Evolutionary conservation across 2,113 vertebrate species (phyloP).

Genomic region (Eublepharis macularius): DNA sequence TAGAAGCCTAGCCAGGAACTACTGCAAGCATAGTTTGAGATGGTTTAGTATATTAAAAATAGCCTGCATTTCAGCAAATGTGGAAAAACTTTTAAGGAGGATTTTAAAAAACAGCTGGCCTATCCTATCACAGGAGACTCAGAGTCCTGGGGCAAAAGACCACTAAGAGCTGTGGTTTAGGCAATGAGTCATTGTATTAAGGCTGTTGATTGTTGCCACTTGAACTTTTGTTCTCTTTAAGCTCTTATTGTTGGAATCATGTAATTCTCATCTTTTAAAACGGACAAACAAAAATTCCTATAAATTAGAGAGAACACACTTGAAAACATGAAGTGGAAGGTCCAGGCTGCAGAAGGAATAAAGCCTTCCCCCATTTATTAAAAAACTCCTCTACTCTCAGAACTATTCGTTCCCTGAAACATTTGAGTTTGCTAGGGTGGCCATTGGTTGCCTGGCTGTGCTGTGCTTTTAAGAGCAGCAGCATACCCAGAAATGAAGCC

Average conservation of each 20-base stretch:
- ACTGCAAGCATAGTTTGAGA: neutral
- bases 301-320: neutral
- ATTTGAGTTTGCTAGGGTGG: neutral
- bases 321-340: neutral
- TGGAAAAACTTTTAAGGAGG: slow-evolving; percentile 19
- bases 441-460: neutral
- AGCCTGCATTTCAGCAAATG: slow-evolving; percentile 5
- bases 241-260: neutral
- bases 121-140: neutral
- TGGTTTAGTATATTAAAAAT: neutral
- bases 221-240: neutral
- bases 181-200: neutral
- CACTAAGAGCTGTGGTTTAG: neutral
- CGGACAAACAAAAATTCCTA: too few species aligned
- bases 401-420: neutral
- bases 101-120: neutral
- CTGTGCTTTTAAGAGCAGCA: neutral
- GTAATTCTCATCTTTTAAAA: neutral
- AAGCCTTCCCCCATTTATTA: neutral
- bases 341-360: neutral
- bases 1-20: neutral
- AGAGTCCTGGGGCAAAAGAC: neutral
- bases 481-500: neutral
- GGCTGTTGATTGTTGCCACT: too few species aligned
- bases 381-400: neutral